Evolutionary conservation across 2,113 vertebrate species (phyloP).

Genomic region (Ovis canadensis): DNA sequence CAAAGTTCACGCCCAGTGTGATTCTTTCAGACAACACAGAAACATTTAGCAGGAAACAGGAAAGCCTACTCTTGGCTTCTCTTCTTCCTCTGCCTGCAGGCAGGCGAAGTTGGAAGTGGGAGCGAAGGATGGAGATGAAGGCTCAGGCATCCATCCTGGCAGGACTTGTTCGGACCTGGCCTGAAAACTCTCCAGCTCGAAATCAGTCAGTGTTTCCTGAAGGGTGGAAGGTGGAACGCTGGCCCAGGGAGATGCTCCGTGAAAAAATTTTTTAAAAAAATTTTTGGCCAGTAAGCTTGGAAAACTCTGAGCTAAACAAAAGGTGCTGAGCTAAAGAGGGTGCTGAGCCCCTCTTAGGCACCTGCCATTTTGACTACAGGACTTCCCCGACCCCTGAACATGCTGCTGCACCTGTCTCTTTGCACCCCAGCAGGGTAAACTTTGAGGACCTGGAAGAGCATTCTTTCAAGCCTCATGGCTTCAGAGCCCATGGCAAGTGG

Average conservation of each 20-base stretch:
- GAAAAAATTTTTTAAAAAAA: neutral
- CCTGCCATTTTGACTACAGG: neutral
- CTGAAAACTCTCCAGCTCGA: neutral
- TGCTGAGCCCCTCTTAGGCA: neutral
- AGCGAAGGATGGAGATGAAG: neutral
- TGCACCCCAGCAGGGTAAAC: neutral
- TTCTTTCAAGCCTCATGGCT: neutral
- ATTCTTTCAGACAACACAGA: neutral
- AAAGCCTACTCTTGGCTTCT: neutral
- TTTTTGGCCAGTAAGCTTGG: neutral
- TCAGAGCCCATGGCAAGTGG: neutral
- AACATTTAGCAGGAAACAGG: too few species aligned
- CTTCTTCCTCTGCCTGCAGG: too few species aligned
- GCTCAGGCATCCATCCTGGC: neutral
- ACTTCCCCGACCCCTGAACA: neutral
- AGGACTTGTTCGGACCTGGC: neutral
- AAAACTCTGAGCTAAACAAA: neutral
- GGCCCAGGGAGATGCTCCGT: accelerated
- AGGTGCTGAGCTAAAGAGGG: neutral
- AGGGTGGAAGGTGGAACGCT: neutral
- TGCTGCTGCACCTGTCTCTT: accelerated
- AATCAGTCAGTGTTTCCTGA: accelerated
- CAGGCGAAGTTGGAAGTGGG: neutral
- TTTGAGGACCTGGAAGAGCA: accelerated
- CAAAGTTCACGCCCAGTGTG: neutral